phyloP scores from a whole-genome alignment of 2,888 invertebrate species.

The Cabera pusaria region DNA sequence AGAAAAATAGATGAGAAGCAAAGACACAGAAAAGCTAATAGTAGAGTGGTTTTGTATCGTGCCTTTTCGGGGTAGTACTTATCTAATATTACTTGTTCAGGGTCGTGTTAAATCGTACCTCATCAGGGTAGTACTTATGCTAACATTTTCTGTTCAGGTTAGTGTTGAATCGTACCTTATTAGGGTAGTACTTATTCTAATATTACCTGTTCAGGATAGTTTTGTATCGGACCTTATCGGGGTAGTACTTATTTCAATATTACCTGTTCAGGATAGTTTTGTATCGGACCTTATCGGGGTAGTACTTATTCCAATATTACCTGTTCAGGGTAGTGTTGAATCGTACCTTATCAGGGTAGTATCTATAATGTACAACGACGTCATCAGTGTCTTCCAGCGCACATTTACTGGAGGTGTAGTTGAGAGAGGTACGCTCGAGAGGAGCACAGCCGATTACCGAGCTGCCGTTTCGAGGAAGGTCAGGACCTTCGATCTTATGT shows the following conservation, averaged over 20 bases:
- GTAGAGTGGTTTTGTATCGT: too few relatives aligned
- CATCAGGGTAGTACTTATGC: too few relatives aligned
- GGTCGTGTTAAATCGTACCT: too few relatives aligned
- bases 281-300: too few relatives aligned
- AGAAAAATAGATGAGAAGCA: neutral
- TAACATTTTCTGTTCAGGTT: too few relatives aligned
- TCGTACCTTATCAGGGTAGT: conserved; percentile 45
- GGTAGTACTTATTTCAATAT: too few relatives aligned
- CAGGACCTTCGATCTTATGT: conserved; percentile 66
- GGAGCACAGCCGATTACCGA: conserved; percentile 68
- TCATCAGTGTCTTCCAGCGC: conserved; percentile 70
- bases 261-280: too few relatives aligned
- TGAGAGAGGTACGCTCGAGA: conserved; percentile 63
- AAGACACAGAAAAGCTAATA: neutral
- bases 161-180: neutral
- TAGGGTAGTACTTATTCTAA: conserved; percentile 66
- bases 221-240: too few relatives aligned
- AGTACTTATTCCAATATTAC: too few relatives aligned
- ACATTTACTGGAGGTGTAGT: conserved; percentile 64
- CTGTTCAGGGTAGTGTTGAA: neutral
- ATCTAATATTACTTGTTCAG: too few relatives aligned
- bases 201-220: too few relatives aligned
- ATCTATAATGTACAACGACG: conserved; percentile 71
- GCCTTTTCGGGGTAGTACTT: too few relatives aligned
- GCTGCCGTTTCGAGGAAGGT: conserved; percentile 63